phyloP scores from a whole-genome alignment of 2,797 vertebrate species.

The Luscinia luscinia region DNA sequence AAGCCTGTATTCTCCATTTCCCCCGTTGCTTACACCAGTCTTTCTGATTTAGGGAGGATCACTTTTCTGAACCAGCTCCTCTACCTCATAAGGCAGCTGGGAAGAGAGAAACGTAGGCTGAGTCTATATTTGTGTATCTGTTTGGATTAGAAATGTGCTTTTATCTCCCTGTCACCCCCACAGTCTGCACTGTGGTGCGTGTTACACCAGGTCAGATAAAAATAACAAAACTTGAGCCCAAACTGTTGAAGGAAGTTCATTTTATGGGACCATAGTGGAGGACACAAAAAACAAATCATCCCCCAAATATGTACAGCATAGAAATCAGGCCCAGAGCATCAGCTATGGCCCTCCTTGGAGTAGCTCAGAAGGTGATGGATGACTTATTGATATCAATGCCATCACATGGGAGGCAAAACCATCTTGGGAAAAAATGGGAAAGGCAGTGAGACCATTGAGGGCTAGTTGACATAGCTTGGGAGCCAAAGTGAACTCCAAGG shows the following conservation, averaged over 20 bases:
- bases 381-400: neutral
- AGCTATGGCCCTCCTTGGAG: neutral
- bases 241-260: neutral
- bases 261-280: neutral
- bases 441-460: neutral
- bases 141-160: constrained; percentile 30
- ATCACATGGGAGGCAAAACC: neutral
- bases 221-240: constrained; percentile 5
- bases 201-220: constrained; percentile 1
- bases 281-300: neutral
- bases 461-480: neutral
- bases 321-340: neutral
- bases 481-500: neutral
- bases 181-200: neutral
- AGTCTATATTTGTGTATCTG: neutral
- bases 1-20: neutral
- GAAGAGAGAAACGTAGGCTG: constrained; percentile 27
- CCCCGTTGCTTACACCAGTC: neutral
- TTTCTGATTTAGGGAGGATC: neutral
- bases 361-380: too few species aligned
- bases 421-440: neutral
- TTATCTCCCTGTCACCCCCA: constrained; percentile 21
- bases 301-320: neutral
- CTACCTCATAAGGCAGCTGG: constrained; percentile 28
- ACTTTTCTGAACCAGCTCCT: neutral